Percentiles rank a stretch among this genome's conserved stretches.
phyloP scores from a whole-genome alignment of 2,797 vertebrate genomes.

The Morus bassanus region DNA sequence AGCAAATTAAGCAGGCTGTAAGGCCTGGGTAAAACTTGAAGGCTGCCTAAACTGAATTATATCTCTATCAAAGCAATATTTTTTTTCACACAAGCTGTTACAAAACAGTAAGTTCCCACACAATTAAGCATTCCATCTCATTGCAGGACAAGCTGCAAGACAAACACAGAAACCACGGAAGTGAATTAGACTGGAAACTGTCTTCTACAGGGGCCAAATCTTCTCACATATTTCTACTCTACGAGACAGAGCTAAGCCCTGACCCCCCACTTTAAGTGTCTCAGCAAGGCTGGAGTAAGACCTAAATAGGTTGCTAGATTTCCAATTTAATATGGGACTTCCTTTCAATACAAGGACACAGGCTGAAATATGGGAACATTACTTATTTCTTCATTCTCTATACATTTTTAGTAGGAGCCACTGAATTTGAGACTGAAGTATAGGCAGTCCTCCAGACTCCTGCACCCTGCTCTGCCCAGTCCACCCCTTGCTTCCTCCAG shows the following conservation, averaged over 20 bases:
- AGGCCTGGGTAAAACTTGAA: not conserved
- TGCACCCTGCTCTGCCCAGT: not conserved
- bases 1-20: not conserved
- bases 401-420: not conserved
- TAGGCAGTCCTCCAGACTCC: not conserved
- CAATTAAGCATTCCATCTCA: not conserved
- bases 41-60: not conserved
- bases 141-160: slow-evolving; percentile 28
- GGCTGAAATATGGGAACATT: not conserved
- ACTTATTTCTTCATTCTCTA: not conserved
- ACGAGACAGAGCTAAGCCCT: not conserved
- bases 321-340: not conserved
- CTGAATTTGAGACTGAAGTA: not conserved
- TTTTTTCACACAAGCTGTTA: not conserved
- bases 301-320: not conserved
- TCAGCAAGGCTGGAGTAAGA: not conserved
- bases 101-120: slow-evolving; percentile 13
- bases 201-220: not conserved
- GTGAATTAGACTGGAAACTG: slow-evolving; percentile 47
- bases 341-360: not conserved
- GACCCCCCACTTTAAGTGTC: not conserved
- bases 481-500: not conserved
- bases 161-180: slow-evolving; percentile 6
- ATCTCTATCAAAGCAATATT: not conserved
- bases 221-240: not conserved